Evolutionary conservation across 2,888 invertebrate genomes (phyloP).

Genomic region (Tenodera sinensis): DNA sequence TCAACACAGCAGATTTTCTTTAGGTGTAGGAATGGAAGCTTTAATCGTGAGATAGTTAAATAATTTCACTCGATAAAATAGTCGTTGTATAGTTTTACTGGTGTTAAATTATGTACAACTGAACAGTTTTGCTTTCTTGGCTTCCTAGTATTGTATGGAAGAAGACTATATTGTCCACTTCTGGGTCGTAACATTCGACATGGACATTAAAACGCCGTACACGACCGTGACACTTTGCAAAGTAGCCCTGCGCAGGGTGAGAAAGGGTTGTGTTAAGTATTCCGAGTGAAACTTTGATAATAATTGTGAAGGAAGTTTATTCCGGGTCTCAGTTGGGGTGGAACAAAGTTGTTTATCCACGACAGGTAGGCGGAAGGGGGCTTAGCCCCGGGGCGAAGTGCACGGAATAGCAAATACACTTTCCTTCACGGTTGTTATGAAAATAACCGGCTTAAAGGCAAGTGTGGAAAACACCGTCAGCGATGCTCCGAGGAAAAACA

Average conservation of each 20-base stretch:
- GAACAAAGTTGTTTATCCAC: neutral
- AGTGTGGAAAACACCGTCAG: neutral
- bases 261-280: neutral
- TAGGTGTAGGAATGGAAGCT: too few relatives aligned
- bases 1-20: too few relatives aligned
- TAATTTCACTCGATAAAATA: too few relatives aligned
- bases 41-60: too few relatives aligned
- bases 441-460: neutral
- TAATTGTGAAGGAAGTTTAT: neutral
- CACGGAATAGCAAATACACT: neutral
- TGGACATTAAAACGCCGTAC: too few relatives aligned
- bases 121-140: too few relatives aligned
- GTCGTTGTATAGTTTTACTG: too few relatives aligned
- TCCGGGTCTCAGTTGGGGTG: neutral
- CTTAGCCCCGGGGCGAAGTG: neutral
- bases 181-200: conserved; percentile 43
- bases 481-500: neutral
- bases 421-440: neutral
- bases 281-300: neutral
- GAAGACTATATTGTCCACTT: conserved; percentile 54
- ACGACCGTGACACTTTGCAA: too few relatives aligned
- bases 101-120: too few relatives aligned
- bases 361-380: neutral
- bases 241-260: neutral
- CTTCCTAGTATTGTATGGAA: too few relatives aligned